Evolutionary conservation across 2,797 vertebrate species (phyloP).

Genomic region (Trachurus trachurus): DNA sequence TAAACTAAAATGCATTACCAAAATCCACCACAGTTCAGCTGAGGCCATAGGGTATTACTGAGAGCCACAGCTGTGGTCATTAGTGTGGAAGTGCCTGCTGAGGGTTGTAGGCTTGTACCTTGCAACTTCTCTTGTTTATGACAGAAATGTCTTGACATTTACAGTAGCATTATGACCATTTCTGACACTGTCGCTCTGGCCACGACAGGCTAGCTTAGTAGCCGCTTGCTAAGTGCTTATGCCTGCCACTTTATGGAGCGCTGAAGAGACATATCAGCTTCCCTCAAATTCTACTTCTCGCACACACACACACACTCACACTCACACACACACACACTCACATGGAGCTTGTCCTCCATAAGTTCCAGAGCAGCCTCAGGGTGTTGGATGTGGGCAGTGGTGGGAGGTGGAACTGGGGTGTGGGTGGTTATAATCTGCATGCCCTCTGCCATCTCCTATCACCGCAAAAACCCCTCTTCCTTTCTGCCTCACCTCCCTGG

Average conservation of each 20-base stretch:
- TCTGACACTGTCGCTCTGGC: constrained; percentile 25
- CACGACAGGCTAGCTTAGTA: constrained; percentile 34
- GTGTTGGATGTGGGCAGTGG: constrained; percentile 73
- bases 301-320: constrained; percentile 27
- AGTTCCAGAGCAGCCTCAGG: constrained; percentile 79
- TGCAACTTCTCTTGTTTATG: constrained; percentile 36
- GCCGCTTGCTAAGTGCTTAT: constrained; percentile 46
- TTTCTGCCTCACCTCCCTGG: constrained; percentile 86
- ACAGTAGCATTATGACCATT: constrained; percentile 48
- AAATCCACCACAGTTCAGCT: constrained; percentile 4
- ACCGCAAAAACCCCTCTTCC: constrained; percentile 80
- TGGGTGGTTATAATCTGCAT: constrained; percentile 87
- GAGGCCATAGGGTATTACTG: constrained; percentile 25
- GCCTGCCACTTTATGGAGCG: constrained; percentile 61
- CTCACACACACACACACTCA: constrained; percentile 24
- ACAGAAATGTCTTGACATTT: constrained; percentile 61
- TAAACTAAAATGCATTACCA: constrained; percentile 8
- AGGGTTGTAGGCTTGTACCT: constrained; percentile 26
- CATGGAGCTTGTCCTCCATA: constrained; percentile 51
- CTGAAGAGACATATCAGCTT: constrained; percentile 54
- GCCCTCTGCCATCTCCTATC: constrained; percentile 84
- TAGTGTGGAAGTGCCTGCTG: constrained; percentile 17
- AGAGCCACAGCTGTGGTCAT: constrained; percentile 27
- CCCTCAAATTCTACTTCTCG: constrained; percentile 17
- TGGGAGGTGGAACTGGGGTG: constrained; percentile 57